These are phyloP conservation scores for Bombus affinis DNA, from an alignment of 1,140 invertebrate genomes.

Conservation along the genomic window DNA sequence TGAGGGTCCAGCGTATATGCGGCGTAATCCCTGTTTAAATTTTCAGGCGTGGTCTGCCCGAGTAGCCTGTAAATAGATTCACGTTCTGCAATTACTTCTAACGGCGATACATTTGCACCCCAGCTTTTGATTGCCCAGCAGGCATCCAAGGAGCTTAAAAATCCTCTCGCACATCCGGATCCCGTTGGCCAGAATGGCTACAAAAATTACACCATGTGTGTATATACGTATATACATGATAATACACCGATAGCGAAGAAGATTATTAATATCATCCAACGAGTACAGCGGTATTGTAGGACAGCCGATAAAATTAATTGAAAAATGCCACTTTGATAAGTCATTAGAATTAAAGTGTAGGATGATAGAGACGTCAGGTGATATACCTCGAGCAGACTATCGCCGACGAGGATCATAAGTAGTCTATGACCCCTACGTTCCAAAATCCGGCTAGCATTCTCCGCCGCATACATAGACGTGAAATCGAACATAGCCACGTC, in stretches of 20 bases:
- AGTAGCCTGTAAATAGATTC: constrained; percentile 96
- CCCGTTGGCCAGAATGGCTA: constrained; percentile 99
- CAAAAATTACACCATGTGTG: constrained; percentile 61
- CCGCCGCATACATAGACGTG: constrained; percentile 98
- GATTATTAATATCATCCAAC: neutral
- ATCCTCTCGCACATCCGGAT: constrained; percentile 98
- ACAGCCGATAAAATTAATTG: neutral
- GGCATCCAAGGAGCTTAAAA: constrained; percentile 97
- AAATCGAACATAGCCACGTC: constrained; percentile 99
- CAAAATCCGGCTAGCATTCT: constrained; percentile 94
- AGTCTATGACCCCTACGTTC: constrained; percentile 91
- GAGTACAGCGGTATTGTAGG: neutral
- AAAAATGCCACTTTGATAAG: neutral
- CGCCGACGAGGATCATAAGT: constrained; percentile 95
- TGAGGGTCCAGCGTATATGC: constrained; percentile 95
- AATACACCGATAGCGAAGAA: too few relatives aligned
- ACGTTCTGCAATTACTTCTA: constrained; percentile 95
- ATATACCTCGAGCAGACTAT: constrained; percentile 95
- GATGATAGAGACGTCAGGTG: neutral
- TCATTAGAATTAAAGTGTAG: neutral
- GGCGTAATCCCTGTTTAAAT: constrained; percentile 93
- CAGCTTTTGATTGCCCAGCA: constrained; percentile 97
- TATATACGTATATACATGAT: too few relatives aligned
- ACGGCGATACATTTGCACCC: constrained; percentile 87
- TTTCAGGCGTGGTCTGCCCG: constrained; percentile 98